Conservation (phyloP, 2,113 vertebrate species). For the Cranoglanis bouderius region DNA sequence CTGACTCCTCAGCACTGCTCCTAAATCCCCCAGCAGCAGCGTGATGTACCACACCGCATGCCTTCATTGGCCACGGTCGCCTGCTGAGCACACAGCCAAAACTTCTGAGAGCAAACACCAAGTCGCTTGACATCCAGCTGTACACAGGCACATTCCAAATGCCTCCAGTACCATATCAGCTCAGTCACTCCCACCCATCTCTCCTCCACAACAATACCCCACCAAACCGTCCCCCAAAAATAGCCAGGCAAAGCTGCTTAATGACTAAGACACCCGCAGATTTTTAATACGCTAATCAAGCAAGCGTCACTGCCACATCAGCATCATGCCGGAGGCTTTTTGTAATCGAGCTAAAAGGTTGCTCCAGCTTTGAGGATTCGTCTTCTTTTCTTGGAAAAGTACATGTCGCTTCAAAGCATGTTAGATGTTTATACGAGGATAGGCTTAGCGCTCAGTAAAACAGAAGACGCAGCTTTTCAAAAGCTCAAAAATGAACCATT, state of each 20-base stretch:
- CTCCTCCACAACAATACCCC: not conserved
- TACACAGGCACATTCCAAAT: conserved; percentile 29
- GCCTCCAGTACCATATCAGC: not conserved
- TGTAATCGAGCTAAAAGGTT: conserved; percentile 34
- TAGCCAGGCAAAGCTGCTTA: conserved; percentile 55
- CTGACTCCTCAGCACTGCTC: not conserved
- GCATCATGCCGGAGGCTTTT: conserved; percentile 44
- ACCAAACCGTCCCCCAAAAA: conserved; percentile 34
- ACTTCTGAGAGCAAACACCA: conserved; percentile 35
- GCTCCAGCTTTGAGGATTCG: conserved; percentile 37
- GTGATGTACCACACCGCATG: not conserved
- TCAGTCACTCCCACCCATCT: not conserved
- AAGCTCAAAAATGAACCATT: not conserved
- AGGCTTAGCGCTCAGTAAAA: conserved; percentile 25
- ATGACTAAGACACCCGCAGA: conserved; percentile 41
- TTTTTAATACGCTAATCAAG: conserved; percentile 48
- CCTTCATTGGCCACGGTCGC: not conserved
- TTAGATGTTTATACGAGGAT: conserved; percentile 37
- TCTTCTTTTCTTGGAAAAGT: conserved; percentile 42
- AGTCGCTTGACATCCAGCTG: conserved; percentile 37
- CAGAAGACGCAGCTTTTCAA: conserved; percentile 23
- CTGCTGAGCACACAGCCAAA: not conserved
- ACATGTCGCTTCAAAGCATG: conserved; percentile 39
- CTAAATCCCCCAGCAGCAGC: not conserved
- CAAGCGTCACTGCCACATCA: conserved; percentile 34